These are phyloP conservation scores for Isoperla grammatica DNA, from an alignment of 2,888 invertebrate species.

Conservation along the genomic window DNA sequence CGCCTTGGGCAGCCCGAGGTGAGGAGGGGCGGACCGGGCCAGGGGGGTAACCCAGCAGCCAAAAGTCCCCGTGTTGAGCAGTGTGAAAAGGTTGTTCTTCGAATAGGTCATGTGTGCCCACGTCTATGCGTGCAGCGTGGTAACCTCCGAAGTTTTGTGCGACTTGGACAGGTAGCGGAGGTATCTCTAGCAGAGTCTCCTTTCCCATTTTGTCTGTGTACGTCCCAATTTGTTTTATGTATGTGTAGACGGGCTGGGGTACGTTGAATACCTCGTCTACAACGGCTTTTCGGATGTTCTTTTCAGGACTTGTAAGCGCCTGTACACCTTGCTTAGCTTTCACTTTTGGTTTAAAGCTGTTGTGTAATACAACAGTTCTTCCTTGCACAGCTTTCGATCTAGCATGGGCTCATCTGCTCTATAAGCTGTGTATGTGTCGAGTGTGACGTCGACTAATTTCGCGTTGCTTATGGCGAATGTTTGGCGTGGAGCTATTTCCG, in stretches of 20 bases:
- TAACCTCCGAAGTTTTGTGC: too few species aligned
- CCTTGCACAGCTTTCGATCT: conserved; percentile 30
- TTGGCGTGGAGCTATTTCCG: too few species aligned
- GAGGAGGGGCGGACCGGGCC: too few species aligned
- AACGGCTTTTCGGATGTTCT: conserved; percentile 33
- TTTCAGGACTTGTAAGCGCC: conserved; percentile 34
- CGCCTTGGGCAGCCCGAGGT: too few species aligned
- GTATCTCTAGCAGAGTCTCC: too few species aligned
- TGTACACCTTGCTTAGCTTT: conserved; percentile 33
- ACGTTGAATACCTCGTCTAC: conserved; percentile 35
- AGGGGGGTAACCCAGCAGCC: too few species aligned
- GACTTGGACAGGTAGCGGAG: too few species aligned
- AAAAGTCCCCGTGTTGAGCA: too few species aligned
- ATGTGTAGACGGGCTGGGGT: conserved; percentile 37
- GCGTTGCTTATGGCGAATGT: too few species aligned
- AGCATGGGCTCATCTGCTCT: conserved; percentile 33
- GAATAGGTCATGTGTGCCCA: too few species aligned
- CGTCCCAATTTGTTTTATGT: conserved; percentile 35
- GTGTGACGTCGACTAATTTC: conserved; percentile 31
- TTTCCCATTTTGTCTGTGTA: conserved; percentile 37
- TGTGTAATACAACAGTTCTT: conserved; percentile 35
- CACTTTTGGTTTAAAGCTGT: conserved; percentile 33
- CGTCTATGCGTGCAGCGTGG: too few species aligned
- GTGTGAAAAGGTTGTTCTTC: too few species aligned
- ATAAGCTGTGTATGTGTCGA: conserved; percentile 33